These are phyloP conservation scores for Adoxophyes honmai DNA, from an alignment of 1,140 invertebrate genomes.

Conservation along the genomic window DNA sequence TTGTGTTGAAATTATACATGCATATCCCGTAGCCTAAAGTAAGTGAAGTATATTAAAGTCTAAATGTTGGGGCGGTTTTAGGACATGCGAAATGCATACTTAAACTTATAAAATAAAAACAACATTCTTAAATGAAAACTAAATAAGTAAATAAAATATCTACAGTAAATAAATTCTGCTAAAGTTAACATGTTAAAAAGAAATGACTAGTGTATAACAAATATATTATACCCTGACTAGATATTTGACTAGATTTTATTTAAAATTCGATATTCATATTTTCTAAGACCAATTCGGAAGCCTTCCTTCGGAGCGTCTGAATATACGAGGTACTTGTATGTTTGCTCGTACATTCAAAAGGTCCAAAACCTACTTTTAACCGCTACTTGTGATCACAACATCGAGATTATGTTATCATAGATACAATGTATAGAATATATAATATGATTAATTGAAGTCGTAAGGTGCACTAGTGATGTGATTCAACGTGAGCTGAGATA, in stretches of 20 bases:
- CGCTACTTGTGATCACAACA: constrained; percentile 32
- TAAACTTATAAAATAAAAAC: not conserved
- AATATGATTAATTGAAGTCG: not conserved
- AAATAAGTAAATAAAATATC: constrained; percentile 22
- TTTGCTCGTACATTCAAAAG: constrained; percentile 23
- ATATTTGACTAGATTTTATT: constrained; percentile 29
- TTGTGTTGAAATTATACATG: not conserved
- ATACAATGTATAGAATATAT: constrained; percentile 7
- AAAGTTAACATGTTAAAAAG: not conserved
- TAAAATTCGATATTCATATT: constrained; percentile 19
- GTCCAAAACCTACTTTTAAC: constrained; percentile 24
- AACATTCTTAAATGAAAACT: not conserved
- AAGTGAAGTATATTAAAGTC: not conserved
- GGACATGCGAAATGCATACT: not conserved
- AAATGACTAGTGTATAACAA: constrained; percentile 4
- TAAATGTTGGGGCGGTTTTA: constrained; percentile 9
- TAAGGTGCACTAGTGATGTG: constrained; percentile 2
- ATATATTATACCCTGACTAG: constrained; percentile 32
- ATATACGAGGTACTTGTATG: constrained; percentile 30
- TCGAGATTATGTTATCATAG: constrained; percentile 25
- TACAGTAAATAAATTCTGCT: constrained; percentile 14
- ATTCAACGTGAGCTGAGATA: not conserved
- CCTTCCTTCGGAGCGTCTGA: constrained; percentile 24
- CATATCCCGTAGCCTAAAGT: not conserved
- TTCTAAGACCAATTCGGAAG: constrained; percentile 27